Evolutionary conservation across 2,888 invertebrate species (phyloP).

Genomic region (Pterostichus madidus): DNA sequence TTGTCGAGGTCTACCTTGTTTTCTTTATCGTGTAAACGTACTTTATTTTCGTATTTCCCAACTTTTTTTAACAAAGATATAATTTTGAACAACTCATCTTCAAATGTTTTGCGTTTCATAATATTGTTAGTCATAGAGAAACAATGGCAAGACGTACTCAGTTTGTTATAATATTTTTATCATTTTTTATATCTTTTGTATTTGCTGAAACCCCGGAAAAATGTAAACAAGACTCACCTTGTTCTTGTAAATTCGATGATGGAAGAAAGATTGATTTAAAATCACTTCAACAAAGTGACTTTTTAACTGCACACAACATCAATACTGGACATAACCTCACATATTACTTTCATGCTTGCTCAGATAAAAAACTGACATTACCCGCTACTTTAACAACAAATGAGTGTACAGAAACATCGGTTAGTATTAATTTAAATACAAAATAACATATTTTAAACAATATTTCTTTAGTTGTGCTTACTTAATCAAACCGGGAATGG

Average conservation of each 20-base stretch:
- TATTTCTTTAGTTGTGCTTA: constrained; percentile 69
- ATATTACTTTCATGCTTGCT: constrained; percentile 76
- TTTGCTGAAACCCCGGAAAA: constrained; percentile 59
- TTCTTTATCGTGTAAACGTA: too few relatives aligned
- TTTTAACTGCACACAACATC: constrained; percentile 66
- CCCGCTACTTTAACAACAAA: constrained; percentile 59
- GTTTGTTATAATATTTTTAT: background rate
- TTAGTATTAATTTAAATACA: constrained; percentile 64
- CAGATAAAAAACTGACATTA: constrained; percentile 69
- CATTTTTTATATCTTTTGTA: background rate
- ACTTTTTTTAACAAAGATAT: too few relatives aligned
- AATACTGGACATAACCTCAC: constrained; percentile 68
- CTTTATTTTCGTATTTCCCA: too few relatives aligned
- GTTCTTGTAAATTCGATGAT: constrained; percentile 73
- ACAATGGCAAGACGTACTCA: background rate
- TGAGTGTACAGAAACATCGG: constrained; percentile 68
- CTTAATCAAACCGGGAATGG: constrained; percentile 66
- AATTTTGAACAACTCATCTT: too few relatives aligned
- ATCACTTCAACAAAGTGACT: constrained; percentile 68
- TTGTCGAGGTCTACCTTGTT: too few relatives aligned
- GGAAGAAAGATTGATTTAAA: constrained; percentile 73
- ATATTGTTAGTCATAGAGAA: too few relatives aligned
- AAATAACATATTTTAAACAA: background rate
- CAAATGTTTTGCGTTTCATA: too few relatives aligned
- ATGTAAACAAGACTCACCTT: constrained; percentile 71